Evolutionary conservation across 2,888 invertebrate species (phyloP).

Genomic region (Micropterix aruncella): DNA sequence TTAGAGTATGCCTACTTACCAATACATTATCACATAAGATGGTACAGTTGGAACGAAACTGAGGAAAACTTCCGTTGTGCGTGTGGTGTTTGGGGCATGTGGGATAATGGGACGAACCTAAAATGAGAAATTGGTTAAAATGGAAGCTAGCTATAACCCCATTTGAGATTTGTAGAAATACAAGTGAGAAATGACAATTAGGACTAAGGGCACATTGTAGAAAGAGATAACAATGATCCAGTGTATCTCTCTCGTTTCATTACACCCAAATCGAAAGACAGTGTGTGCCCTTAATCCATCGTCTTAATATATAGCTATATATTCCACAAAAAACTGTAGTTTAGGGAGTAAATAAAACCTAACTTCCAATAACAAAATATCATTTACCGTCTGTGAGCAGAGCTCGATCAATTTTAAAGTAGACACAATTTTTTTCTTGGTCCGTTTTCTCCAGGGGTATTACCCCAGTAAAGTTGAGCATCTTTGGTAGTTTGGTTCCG

Average conservation of each 20-base stretch:
- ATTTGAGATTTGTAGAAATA: neutral
- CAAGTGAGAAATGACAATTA: neutral
- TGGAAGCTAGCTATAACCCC: neutral
- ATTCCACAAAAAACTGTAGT: no score
- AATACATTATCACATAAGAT: conserved; percentile 26
- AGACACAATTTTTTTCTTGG: conserved; percentile 23
- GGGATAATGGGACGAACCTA: conserved; percentile 26
- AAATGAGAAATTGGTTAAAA: conserved; percentile 10
- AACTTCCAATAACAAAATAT: no score
- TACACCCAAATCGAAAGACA: no score
- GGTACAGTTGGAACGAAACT: conserved; percentile 30
- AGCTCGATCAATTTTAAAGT: conserved; percentile 24
- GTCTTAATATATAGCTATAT: no score
- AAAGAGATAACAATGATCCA: no score
- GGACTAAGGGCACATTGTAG: no score
- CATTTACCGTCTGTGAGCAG: conserved; percentile 24
- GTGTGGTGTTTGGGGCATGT: conserved; percentile 18
- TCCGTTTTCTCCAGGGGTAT: conserved; percentile 18
- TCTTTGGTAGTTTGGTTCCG: conserved; percentile 20
- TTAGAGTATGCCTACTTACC: no score
- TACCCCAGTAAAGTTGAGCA: conserved; percentile 24
- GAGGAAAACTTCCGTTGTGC: conserved; percentile 19
- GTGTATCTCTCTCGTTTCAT: no score
- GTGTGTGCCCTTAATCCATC: no score
- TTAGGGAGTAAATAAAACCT: no score